Conservation (phyloP, 2,888 invertebrate species). For the Rhamnusium bicolor region DNA sequence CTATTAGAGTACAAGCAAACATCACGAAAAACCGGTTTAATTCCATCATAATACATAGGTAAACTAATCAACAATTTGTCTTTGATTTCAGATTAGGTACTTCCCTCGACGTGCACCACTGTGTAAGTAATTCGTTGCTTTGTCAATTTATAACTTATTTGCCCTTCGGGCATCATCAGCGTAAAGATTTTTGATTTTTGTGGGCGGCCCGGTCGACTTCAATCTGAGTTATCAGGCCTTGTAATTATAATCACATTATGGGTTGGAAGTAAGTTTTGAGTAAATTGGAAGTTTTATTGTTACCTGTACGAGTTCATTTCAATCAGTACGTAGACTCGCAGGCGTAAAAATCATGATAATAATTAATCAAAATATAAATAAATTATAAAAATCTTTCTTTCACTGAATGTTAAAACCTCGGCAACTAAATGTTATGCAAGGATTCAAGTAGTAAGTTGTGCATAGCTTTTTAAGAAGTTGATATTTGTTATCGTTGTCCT, state of each 20-base stretch:
- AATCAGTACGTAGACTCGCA: not conserved
- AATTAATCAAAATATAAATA: too few species aligned
- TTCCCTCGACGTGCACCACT: constrained; percentile 21
- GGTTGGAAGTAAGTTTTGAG: constrained; percentile 52
- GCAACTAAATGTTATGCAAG: too few species aligned
- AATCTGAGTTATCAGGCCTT: constrained; percentile 67
- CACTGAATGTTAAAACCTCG: too few species aligned
- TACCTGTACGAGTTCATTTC: not conserved
- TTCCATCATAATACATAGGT: not conserved
- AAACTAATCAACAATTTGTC: not conserved
- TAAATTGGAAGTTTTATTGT: not conserved
- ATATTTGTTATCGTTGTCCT: too few species aligned
- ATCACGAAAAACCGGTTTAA: not conserved
- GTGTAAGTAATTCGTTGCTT: constrained; percentile 57
- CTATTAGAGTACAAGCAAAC: not conserved
- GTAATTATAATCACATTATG: constrained; percentile 70
- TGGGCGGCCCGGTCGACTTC: constrained; percentile 67
- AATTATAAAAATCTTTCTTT: too few species aligned
- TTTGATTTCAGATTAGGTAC: not conserved
- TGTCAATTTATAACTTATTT: constrained; percentile 68
- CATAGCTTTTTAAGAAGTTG: too few species aligned
- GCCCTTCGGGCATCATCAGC: constrained; percentile 67
- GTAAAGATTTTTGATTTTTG: constrained; percentile 69
- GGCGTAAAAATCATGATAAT: too few species aligned
- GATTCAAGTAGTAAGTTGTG: too few species aligned